Evolutionary conservation across 2,888 invertebrate genomes (phyloP), one percentile per base, ranked within the genome.

Genomic region (Latrodectus elegans): DNA sequence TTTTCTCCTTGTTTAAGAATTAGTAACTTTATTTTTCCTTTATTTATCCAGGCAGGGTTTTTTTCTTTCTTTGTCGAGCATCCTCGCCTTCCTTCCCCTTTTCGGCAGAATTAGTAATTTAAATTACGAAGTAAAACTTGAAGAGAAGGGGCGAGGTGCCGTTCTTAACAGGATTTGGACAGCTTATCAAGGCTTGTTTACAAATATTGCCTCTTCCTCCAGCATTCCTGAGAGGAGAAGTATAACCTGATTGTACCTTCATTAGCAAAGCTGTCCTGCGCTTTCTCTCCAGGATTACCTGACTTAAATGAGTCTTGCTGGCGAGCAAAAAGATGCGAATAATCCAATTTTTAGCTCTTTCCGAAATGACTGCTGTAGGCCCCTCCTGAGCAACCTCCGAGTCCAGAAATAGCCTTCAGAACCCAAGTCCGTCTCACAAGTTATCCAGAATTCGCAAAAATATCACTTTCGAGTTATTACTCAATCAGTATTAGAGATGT

Each of bases 161-260:
- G 70, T 60, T 79, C 78, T 84, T 88, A 88, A 88, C 84, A 88
- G 88, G 88, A 84, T 88, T 88, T 88, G 88, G 80, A 88, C 88
- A 88, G 88, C 88, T 88, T 88, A 88, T 88, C 88, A 84, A 80
- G 81, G 80, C 80, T 88, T 88, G 88, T 88, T 88, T 88, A 88
- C 88, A 88, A 88, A 88, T 88, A 88, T 88, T 88, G 80, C 84
- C 88, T 52, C 68, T 75, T 67, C 76, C 82, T 74, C 38, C 53
- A 14, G n/a, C 26, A 78, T 60, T 80, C 84, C 88, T 55, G n/a
- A 9, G 78, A 84, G 88, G 75, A 79, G 76, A 73, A 64, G 67
- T 71, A 72, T 88, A 88, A 88, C 88, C 88, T 88, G 83, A 88
- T 88, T 88, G 79, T 80, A 49, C 88, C 83, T 84, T 88, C 88